phyloP scores from a whole-genome alignment of 1,140 invertebrate species.

The Mercenaria mercenaria region DNA sequence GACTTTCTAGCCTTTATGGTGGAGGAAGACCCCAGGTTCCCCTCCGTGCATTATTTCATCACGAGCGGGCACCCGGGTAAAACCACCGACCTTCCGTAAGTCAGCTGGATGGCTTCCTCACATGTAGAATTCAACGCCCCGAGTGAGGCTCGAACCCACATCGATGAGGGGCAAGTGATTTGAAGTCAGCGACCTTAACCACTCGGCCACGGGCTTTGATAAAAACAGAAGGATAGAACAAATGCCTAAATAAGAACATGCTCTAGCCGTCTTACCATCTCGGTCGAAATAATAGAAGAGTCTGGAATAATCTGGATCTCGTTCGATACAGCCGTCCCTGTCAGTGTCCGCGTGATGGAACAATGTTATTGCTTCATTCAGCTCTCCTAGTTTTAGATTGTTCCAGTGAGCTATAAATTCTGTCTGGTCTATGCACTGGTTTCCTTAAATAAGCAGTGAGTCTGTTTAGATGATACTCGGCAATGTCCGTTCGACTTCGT shows the following conservation, averaged over 20 bases:
- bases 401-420: constrained; percentile 69
- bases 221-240: too few relatives aligned
- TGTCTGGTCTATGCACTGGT: constrained; percentile 51
- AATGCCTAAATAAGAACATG: too few relatives aligned
- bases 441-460: constrained; percentile 14
- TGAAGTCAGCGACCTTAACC: background rate
- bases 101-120: too few relatives aligned
- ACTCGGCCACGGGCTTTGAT: background rate
- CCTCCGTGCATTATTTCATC: too few relatives aligned
- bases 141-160: background rate
- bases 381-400: constrained; percentile 56
- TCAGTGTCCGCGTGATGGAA: constrained; percentile 73
- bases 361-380: constrained; percentile 51
- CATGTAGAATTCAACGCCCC: too few relatives aligned
- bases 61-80: too few relatives aligned
- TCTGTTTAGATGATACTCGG: too few relatives aligned
- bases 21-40: too few relatives aligned
- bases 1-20: too few relatives aligned
- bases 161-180: too few relatives aligned
- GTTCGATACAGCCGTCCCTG: constrained; percentile 58
- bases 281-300: constrained; percentile 73
- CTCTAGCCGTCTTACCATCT: constrained; percentile 41
- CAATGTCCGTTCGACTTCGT: too few relatives aligned
- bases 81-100: too few relatives aligned
- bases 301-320: constrained; percentile 61